phyloP scores from a whole-genome alignment of 1,140 invertebrate genomes.

The Aethina tumida region DNA sequence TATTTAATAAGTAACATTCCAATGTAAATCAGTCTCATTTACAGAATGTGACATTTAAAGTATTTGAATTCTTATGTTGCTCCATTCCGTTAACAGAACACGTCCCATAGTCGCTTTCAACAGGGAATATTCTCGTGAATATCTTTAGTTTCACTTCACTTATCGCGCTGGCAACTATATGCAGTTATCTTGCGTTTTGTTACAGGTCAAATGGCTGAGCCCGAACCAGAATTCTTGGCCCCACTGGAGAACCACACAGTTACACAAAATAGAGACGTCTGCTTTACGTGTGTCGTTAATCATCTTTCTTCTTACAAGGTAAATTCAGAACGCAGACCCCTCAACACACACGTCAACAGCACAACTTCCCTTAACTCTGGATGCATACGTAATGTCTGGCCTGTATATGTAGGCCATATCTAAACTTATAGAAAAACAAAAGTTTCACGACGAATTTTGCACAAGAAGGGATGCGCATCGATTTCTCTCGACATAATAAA shows the following conservation, averaged over 20 bases:
- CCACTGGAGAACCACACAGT: constrained; percentile 82
- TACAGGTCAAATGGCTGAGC: constrained; percentile 36
- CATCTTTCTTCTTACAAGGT: constrained; percentile 78
- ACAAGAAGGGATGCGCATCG: too few species aligned
- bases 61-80: constrained; percentile 33
- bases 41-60: constrained; percentile 31
- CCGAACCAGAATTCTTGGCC: constrained; percentile 68
- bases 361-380: too few species aligned
- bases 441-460: too few species aligned
- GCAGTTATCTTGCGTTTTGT: constrained; percentile 31
- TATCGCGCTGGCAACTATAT: constrained; percentile 29
- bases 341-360: too few species aligned
- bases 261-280: constrained; percentile 74
- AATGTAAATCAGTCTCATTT: constrained; percentile 35
- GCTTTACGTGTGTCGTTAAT: constrained; percentile 82
- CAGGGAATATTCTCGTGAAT: constrained; percentile 30
- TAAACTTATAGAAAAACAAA: too few species aligned
- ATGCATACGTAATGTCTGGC: too few species aligned
- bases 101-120: constrained; percentile 27
- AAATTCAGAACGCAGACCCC: constrained; percentile 20
- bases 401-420: too few species aligned
- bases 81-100: constrained; percentile 27
- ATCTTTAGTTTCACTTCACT: constrained; percentile 32
- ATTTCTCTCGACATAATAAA: too few species aligned
- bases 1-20: constrained; percentile 35